Percentiles rank a stretch among this genome's conserved stretches.
These are phyloP conservation scores for Labrus mixtus DNA, from an alignment of 2,113 vertebrate genomes.

Conservation along the genomic window DNA sequence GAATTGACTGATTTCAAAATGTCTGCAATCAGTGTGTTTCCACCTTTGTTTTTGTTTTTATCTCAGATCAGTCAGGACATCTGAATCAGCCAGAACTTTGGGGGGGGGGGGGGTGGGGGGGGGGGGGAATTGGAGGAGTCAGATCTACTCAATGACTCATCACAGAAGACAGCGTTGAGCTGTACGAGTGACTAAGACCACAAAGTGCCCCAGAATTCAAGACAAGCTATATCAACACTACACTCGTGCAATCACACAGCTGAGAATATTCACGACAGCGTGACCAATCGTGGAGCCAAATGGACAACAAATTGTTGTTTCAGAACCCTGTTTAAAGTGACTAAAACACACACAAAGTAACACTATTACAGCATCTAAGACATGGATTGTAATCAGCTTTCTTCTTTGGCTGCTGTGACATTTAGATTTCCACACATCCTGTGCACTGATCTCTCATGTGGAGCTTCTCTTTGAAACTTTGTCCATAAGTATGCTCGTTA, in stretches of 20 bases:
- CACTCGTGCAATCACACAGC: neutral
- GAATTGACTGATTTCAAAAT: too few relatives aligned
- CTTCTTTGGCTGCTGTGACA: slow-evolving; percentile 9
- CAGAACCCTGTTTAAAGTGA: neutral
- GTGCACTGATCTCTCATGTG: slow-evolving; percentile 7
- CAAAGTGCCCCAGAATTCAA: slow-evolving; percentile 1
- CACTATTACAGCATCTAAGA: too few relatives aligned
- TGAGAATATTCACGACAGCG: neutral
- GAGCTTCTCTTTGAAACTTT: slow-evolving; percentile 22
- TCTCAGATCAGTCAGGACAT: too few relatives aligned
- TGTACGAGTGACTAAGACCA: neutral
- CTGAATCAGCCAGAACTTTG: too few relatives aligned
- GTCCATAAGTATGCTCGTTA: slow-evolving; percentile 10
- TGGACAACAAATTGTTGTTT: neutral
- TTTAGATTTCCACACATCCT: slow-evolving; percentile 3
- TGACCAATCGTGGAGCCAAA: neutral
- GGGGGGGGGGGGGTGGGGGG: too few relatives aligned
- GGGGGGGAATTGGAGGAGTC: neutral
- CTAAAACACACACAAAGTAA: neutral
- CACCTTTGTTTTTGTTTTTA: too few relatives aligned
- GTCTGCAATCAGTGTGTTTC: too few relatives aligned
- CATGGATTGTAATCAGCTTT: neutral
- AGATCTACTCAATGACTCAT: neutral
- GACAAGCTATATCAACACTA: neutral
- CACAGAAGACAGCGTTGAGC: neutral